Evolutionary conservation across 2,113 vertebrate species (phyloP).

Genomic region (Donacobius atricapilla): DNA sequence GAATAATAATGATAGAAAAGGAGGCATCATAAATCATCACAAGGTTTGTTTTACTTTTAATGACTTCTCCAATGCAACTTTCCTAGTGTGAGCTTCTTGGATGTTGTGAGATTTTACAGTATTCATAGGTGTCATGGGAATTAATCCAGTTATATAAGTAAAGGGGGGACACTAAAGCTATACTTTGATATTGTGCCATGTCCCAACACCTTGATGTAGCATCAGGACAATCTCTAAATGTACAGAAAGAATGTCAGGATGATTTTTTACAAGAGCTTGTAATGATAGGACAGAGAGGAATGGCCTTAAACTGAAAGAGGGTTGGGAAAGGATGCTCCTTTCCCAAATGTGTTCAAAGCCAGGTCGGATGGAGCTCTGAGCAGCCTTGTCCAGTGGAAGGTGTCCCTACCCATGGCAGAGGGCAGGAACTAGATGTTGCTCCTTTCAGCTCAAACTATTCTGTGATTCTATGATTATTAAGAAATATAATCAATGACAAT

Average conservation of each 20-base stretch:
- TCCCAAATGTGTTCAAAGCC: neutral
- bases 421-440: neutral
- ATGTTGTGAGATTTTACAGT: neutral
- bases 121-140: neutral
- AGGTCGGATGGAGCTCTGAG: neutral
- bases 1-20: neutral
- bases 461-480: neutral
- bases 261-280: neutral
- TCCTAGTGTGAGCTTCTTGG: neutral
- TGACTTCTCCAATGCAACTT: neutral
- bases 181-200: neutral
- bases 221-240: neutral
- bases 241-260: neutral
- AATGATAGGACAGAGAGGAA: neutral
- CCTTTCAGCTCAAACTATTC: neutral
- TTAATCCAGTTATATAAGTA: neutral
- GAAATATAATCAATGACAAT: neutral
- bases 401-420: neutral
- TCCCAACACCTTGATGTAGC: neutral
- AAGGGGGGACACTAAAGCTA: neutral
- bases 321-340: neutral
- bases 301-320: neutral
- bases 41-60: neutral
- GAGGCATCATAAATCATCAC: neutral
- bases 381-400: neutral